Evolutionary conservation across 2,888 invertebrate genomes (phyloP), one percentile per base, ranked within the genome.

Genomic region (Pyrrhia umbra): DNA sequence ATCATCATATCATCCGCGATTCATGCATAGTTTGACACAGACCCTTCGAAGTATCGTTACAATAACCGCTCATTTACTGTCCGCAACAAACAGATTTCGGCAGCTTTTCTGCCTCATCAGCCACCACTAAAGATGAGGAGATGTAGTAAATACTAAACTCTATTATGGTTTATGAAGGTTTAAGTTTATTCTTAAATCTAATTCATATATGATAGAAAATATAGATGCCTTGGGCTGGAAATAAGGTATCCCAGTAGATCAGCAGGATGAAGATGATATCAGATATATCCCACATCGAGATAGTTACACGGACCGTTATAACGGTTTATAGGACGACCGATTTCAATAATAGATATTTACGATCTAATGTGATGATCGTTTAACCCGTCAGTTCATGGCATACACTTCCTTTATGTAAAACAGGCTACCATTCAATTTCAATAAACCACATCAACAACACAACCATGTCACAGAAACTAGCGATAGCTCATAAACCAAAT

Each of bases 401-500:
- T 30, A 30, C 20, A 45, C 37, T 50, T 63, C 64, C 75, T 58
- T 27, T 50, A 51, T 58, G 70, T 43, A 55, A 62, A 71, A 58
- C 40, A 18, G 42, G 54, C 46, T n/a, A 23, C 10, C 21, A 51
- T 75, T 56, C 23, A 21, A 47, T 71, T 66, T 61, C 62, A 62
- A 75, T 65, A 52, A 59, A 60, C 49, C 45, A 43, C 46, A 74
- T 51, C 51, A 47, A 51, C 50, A 63, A 60, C 55, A 54, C 43
- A 37, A 50, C 39, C 21, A 21, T 40, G 65, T 64, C 59, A 55
- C 56, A 57, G 40, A 50, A 15, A 55, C 30, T 55, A 25, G 47
- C 25, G 45, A 56, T 39, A 50, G 46, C 37, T 46, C 57, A 78
- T 78, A 80, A 78, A 76, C 56, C 59, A 13, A 55, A 80, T 76